Evolutionary conservation across 2,113 vertebrate species (phyloP).

Genomic region (Odocoileus virginianus): DNA sequence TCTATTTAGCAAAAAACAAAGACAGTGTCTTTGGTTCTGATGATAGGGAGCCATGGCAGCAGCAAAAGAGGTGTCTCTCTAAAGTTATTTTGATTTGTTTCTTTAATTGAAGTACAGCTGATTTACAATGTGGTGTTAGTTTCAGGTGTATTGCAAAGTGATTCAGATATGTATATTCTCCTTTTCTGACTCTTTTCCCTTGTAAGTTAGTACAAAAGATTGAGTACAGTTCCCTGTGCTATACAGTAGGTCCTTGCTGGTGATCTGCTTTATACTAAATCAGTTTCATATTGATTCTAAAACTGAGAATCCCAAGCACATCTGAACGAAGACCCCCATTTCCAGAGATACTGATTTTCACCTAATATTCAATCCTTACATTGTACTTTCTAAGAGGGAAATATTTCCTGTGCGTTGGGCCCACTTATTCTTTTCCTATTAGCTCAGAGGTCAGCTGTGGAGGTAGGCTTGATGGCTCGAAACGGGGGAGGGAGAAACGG

Average conservation of each 20-base stretch:
- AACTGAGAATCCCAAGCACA: background rate
- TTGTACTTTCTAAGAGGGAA: background rate
- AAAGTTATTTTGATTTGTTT: background rate
- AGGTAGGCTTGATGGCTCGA: no score
- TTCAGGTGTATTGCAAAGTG: background rate
- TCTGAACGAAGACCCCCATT: background rate
- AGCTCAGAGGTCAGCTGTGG: background rate
- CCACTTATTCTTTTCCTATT: rapidly evolving
- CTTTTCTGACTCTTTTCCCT: background rate
- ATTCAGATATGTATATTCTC: background rate
- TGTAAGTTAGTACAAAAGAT: background rate
- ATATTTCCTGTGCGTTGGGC: background rate
- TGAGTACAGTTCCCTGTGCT: background rate
- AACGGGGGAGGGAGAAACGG: rapidly evolving
- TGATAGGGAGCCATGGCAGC: background rate
- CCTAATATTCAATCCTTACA: rapidly evolving
- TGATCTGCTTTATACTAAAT: background rate
- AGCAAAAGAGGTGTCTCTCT: background rate
- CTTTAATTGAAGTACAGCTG: background rate
- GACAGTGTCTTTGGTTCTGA: background rate
- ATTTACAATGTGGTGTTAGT: background rate
- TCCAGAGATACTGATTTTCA: background rate
- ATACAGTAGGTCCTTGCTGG: background rate
- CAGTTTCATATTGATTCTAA: background rate
- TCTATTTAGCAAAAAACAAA: background rate